Evolutionary conservation across 2,888 invertebrate genomes (phyloP).

Genomic region (Mimachlamys varia): DNA sequence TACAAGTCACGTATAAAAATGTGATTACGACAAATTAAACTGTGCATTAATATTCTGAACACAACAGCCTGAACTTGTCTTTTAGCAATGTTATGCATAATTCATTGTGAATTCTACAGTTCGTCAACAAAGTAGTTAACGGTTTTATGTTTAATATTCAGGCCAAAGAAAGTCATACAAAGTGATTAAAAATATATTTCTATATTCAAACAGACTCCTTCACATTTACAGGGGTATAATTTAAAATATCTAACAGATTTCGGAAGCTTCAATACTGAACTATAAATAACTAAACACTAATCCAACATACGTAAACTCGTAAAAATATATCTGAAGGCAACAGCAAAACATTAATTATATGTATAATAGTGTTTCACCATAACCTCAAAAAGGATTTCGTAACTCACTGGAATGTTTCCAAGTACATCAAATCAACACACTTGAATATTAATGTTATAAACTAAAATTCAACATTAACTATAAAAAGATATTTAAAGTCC

Average conservation of each 20-base stretch:
- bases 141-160: too few species aligned
- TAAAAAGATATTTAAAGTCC: neutral
- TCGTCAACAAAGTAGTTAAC: too few species aligned
- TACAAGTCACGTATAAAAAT: too few species aligned
- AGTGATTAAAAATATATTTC: too few species aligned
- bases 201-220: neutral
- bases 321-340: neutral
- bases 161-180: too few species aligned
- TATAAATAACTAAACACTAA: neutral
- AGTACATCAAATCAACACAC: neutral
- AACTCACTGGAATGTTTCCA: neutral
- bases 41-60: too few species aligned
- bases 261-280: neutral
- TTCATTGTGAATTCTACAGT: too few species aligned
- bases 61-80: too few species aligned
- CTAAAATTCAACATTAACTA: neutral
- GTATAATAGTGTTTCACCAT: neutral
- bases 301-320: neutral
- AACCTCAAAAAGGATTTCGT: neutral
- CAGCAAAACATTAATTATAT: neutral
- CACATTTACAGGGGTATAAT: neutral
- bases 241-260: neutral
- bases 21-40: too few species aligned
- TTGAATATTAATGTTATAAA: neutral
- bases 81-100: too few species aligned